phyloP scores from a whole-genome alignment of 1,140 invertebrate species.

The Drosophila arawakana region DNA sequence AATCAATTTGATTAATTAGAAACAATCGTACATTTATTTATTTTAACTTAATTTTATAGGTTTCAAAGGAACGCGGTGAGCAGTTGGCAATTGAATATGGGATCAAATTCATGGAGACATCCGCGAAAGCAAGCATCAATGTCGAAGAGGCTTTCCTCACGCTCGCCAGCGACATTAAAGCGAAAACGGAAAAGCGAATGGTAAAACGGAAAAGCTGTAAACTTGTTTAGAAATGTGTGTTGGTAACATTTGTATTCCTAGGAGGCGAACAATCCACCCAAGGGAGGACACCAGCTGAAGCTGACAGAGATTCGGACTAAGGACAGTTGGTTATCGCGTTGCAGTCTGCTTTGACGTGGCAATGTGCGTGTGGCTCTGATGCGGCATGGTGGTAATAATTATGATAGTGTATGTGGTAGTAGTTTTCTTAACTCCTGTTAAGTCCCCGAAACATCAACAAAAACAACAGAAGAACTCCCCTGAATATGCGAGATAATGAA shows the following conservation, averaged over 20 bases:
- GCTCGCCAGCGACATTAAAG: conserved; percentile 96
- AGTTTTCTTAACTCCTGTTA: conserved; percentile 83
- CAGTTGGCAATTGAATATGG: conserved; percentile 95
- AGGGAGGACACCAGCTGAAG: conserved; percentile 89
- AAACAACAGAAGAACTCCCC: conserved; percentile 43
- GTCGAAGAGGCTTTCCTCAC: conserved; percentile 97
- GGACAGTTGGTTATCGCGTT: conserved; percentile 89
- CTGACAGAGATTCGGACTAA: conserved; percentile 90
- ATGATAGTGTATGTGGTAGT: conserved; percentile 77
- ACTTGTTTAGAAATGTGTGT: neutral
- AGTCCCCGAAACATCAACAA: conserved; percentile 55
- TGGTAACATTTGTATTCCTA: conserved; percentile 68
- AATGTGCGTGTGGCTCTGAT: conserved; percentile 73
- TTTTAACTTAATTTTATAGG: conserved; percentile 79
- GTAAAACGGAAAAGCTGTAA: conserved; percentile 85
- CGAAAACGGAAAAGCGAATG: conserved; percentile 98
- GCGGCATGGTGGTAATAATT: conserved; percentile 77
- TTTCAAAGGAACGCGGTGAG: conserved; percentile 89
- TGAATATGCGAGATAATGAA: conserved; percentile 62
- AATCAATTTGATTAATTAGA: neutral
- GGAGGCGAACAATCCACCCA: conserved; percentile 92
- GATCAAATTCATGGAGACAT: conserved; percentile 97
- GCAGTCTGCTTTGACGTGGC: conserved; percentile 90
- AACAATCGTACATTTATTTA: neutral
- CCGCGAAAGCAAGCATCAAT: conserved; percentile 95